Conservation (phyloP, 2,888 invertebrate genomes). For the Linnaemya tessellans region DNA sequence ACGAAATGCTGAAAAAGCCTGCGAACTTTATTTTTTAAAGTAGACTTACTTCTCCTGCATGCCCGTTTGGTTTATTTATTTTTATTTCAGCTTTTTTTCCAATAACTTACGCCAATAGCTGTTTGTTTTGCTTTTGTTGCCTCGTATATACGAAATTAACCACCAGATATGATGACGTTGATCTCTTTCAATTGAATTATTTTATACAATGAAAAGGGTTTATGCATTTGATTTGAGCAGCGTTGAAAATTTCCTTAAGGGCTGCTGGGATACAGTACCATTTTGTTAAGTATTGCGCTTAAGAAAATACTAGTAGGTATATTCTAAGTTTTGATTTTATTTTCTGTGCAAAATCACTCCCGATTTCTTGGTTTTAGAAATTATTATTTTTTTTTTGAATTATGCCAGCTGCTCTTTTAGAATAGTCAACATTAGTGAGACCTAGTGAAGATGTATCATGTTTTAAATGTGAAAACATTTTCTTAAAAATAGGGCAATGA, state of each 20-base stretch:
- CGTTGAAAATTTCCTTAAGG: neutral
- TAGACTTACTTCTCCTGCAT: conserved; percentile 17
- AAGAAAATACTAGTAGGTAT: neutral
- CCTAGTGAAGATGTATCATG: no score
- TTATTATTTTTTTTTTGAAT: no score
- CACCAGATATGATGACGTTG: conserved; percentile 75
- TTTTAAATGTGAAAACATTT: no score
- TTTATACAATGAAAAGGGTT: conserved; percentile 68
- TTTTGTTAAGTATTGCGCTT: neutral
- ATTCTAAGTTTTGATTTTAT: neutral
- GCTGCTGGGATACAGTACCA: neutral
- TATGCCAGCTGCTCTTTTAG: no score
- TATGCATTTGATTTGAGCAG: conserved; percentile 25
- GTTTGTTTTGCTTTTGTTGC: neutral
- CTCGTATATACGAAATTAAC: conserved; percentile 51
- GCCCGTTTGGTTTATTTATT: conserved; percentile 2
- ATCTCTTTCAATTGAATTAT: conserved; percentile 78
- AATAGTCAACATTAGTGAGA: no score
- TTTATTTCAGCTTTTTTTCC: conserved; percentile 5
- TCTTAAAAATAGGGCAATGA: neutral
- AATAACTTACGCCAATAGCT: conserved; percentile 66
- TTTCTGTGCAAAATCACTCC: no score
- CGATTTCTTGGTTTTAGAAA: no score
- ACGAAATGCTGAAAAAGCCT: conserved; percentile 54
- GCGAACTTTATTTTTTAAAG: conserved; percentile 64